A percentile compares a stretch with the other conserved stretches of the same genome.
Evolutionary conservation across 2,113 vertebrate genomes (phyloP).

Genomic region (Stigmatopora argus): DNA sequence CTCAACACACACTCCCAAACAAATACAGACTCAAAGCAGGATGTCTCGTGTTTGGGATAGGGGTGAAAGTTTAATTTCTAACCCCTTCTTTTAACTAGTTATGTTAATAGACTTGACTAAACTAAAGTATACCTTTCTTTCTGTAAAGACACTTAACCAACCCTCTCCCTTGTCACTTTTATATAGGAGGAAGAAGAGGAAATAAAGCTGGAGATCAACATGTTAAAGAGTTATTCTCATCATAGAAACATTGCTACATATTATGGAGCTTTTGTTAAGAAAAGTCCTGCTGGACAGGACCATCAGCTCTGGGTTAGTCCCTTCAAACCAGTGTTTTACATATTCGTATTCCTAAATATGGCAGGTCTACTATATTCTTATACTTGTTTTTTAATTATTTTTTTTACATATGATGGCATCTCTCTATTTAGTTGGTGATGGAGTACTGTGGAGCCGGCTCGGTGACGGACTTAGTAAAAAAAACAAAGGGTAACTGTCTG

Average conservation of each 20-base stretch:
- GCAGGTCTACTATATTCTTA: neutral
- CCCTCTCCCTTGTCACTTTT: slow-evolving; percentile 14
- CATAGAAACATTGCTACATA: slow-evolving; percentile 95
- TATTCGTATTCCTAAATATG: neutral
- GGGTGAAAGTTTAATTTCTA: slow-evolving; percentile 47
- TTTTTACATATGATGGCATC: neutral
- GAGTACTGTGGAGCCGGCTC: slow-evolving; percentile 93
- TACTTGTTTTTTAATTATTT: neutral
- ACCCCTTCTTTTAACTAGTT: neutral
- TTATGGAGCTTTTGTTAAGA: slow-evolving; percentile 93
- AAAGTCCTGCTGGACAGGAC: slow-evolving; percentile 83
- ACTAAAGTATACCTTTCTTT: too few relatives aligned
- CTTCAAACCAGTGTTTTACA: neutral
- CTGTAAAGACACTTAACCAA: neutral
- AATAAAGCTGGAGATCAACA: slow-evolving; percentile 96
- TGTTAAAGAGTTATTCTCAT: slow-evolving; percentile 95
- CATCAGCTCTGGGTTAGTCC: slow-evolving; percentile 90
- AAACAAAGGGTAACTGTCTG: slow-evolving; percentile 88
- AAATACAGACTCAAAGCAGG: slow-evolving; percentile 8
- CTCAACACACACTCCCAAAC: neutral
- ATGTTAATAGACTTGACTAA: too few relatives aligned
- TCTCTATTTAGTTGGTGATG: slow-evolving; percentile 81
- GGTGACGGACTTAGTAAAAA: slow-evolving; percentile 90
- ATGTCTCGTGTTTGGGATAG: slow-evolving; percentile 33
- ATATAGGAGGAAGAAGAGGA: slow-evolving; percentile 94